Evolutionary conservation across 37 sponge, comb jelly and placozoan genomes (phyloP).

Genomic region (Diacarnus erythraeanus): DNA sequence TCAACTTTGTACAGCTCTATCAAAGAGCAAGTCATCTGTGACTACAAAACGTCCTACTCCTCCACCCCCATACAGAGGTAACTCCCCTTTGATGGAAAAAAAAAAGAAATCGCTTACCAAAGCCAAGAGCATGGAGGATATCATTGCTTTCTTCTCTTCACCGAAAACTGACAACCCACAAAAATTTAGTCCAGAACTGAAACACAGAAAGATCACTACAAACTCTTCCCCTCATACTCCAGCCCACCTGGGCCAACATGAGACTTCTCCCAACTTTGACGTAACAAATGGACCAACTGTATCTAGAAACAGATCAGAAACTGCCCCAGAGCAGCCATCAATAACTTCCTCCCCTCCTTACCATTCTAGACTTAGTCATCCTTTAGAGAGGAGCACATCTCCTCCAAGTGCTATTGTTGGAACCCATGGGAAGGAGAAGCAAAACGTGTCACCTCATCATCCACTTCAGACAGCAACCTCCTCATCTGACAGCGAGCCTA

Average conservation of each 20-base stretch:
- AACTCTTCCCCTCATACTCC: constrained; percentile 14
- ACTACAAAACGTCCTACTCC: constrained; percentile 10
- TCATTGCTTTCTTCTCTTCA: constrained; percentile 20
- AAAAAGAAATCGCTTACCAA: neutral
- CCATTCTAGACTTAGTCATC: neutral
- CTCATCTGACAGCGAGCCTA: neutral
- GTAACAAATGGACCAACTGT: neutral
- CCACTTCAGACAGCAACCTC: neutral
- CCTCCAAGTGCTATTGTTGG: neutral
- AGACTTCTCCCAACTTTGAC: neutral
- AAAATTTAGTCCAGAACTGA: constrained; percentile 7
- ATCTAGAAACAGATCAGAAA: neutral
- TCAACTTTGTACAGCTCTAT: too few species aligned
- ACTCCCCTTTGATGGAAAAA: neutral
- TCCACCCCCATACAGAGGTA: constrained; percentile 13
- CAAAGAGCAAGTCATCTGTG: neutral
- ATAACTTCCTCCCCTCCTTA: neutral
- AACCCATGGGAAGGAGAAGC: neutral
- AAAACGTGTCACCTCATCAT: neutral
- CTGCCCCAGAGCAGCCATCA: neutral
- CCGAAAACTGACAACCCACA: neutral
- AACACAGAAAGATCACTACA: neutral
- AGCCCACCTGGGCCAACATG: neutral
- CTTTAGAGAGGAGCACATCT: neutral
- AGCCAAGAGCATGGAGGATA: constrained; percentile 48